Evolutionary conservation across 2,113 vertebrate species (phyloP).

Genomic region (Bujurquina vittata): DNA sequence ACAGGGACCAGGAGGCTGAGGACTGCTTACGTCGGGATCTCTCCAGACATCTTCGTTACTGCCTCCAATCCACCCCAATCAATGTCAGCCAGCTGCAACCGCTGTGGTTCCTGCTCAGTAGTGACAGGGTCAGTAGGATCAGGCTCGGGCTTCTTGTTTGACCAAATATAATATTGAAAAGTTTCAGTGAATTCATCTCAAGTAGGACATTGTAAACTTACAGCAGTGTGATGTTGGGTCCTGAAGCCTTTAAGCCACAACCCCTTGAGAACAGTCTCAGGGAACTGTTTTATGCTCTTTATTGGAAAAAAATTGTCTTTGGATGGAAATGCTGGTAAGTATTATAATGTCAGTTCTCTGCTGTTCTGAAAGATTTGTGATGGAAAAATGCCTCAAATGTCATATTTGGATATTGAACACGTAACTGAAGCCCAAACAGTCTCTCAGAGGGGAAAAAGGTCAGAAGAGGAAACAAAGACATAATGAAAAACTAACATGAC

Average conservation of each 20-base stretch:
- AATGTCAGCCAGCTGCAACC: slow-evolving; percentile 85
- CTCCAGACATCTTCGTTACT: slow-evolving; percentile 86
- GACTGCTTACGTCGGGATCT: slow-evolving; percentile 73
- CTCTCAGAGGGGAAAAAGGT: too few relatives aligned
- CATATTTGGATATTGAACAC: too few relatives aligned
- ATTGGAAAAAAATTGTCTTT: too few relatives aligned
- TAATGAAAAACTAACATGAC: too few relatives aligned
- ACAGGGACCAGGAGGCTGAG: slow-evolving; percentile 78
- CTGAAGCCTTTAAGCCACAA: background rate
- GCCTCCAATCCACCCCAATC: slow-evolving; percentile 87
- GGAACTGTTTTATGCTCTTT: too few relatives aligned
- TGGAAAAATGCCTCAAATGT: too few relatives aligned
- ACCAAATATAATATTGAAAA: background rate
- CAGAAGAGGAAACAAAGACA: too few relatives aligned
- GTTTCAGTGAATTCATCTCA: background rate
- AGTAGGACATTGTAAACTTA: background rate
- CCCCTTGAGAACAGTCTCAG: background rate
- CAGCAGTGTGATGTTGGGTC: background rate
- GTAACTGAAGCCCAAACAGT: too few relatives aligned
- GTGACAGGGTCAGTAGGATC: slow-evolving; percentile 78
- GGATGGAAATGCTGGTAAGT: too few relatives aligned
- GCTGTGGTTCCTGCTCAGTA: slow-evolving; percentile 87
- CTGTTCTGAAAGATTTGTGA: too few relatives aligned
- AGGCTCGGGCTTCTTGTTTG: background rate
- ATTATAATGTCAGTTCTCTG: too few relatives aligned